Base-by-base conservation (phyloP, 2,888 invertebrate genomes). In the Chrysotoxum bicinctum region DNA sequence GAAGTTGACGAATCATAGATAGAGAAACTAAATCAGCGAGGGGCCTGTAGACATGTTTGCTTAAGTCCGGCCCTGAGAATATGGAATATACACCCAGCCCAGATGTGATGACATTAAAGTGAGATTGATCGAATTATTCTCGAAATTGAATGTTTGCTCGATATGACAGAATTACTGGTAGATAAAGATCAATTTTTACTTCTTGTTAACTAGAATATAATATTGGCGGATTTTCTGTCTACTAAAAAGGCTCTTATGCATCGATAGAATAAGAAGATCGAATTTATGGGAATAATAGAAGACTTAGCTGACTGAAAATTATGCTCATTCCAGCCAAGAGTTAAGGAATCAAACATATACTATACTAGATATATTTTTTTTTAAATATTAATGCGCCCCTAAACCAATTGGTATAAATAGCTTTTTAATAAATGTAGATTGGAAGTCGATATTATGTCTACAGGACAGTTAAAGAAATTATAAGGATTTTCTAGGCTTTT, bases 121-220 rank as follows among this genome's bases (percentile, higher is more conserved):
- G 69, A 54, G 78, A 78, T 78, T 78, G 68, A 30, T 50, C 16
- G 68, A 73, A 78, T 78, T 78, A 54, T 62, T 69, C 78, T 74
- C 50, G 21, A 19, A 80, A 66, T 40, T 45, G 26, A 80, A 66
- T 32, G 54, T 66, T 45, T 74, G 21, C 21, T 69, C 69, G 60
- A 83, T 83, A 83, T 83, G 78, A 83, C 56, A 68, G 32, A 6
- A 26, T 43, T 43, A 62, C 16, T 43, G 43, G 5, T 16, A 26
- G 30, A 62, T 43, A n/a, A 62, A 62, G 14, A 40, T 62, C 40
- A 62, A 26, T 62, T 62, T 62, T 43, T 43, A 62, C 7, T 26
- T 26, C 23, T 62, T 43, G 26, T 62, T 26, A 43, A 16, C 10
- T 43, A 40, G 16, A 43, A 43, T 62, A 43, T 43, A 37, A 50